Percentiles rank a stretch among this genome's conserved stretches.
phyloP scores from a whole-genome alignment of 2,888 invertebrate species.

The Panorpa germanica region DNA sequence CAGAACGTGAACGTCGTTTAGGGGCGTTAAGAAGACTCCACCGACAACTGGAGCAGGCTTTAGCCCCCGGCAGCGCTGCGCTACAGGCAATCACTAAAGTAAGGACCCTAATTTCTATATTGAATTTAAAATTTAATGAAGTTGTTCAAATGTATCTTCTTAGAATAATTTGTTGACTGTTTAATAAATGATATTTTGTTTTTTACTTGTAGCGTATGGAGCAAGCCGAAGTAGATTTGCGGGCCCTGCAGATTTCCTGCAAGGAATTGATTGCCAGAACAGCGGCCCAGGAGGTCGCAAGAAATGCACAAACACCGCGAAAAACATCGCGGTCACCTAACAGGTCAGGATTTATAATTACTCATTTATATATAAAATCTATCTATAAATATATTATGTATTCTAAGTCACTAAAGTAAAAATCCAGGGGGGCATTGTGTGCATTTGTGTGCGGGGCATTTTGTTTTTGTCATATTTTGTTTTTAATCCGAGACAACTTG shows the following conservation, averaged over 20 bases:
- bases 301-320: no score
- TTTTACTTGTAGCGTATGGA: conserved; percentile 30
- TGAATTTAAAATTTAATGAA: neutral
- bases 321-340: no score
- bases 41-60: conserved; percentile 41
- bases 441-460: no score
- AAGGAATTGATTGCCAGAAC: conserved; percentile 32
- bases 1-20: conserved; percentile 45
- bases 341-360: no score
- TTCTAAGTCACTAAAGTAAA: no score
- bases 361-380: no score
- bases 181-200: neutral
- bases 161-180: neutral
- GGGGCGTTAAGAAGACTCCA: conserved; percentile 44
- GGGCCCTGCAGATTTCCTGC: conserved; percentile 44
- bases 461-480: no score
- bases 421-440: no score
- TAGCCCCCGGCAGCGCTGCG: conserved; percentile 46
- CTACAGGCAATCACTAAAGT: conserved; percentile 37
- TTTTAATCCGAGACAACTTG: no score
- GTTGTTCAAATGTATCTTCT: neutral
- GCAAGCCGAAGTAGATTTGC: conserved; percentile 45
- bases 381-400: no score
- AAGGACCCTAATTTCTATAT: conserved; percentile 5
- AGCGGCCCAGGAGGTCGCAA: no score